Evolutionary conservation across 2,888 invertebrate species (phyloP).

Genomic region (Poecilus cupreus): DNA sequence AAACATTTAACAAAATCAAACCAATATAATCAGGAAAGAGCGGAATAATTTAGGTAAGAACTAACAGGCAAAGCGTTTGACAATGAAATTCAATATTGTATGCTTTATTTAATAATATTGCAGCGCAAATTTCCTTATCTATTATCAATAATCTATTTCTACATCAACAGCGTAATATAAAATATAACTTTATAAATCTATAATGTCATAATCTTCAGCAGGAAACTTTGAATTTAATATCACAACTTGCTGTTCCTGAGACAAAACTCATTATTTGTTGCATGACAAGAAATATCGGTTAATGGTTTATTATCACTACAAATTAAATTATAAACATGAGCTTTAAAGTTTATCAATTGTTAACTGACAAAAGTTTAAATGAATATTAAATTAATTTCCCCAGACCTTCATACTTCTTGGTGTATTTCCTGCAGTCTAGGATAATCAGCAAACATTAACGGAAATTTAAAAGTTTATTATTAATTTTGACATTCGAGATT

Average conservation of each 20-base stretch:
- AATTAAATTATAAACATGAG: slow-evolving; percentile 3
- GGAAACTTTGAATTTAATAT: background rate
- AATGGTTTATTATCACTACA: background rate
- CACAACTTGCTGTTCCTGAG: background rate
- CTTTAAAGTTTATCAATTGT: slow-evolving; percentile 7
- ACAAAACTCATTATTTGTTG: background rate
- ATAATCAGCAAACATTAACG: too few species aligned
- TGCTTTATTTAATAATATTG: too few species aligned
- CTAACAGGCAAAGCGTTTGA: too few species aligned
- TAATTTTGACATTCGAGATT: too few species aligned
- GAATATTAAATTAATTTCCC: slow-evolving; percentile 4
- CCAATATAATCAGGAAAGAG: too few species aligned
- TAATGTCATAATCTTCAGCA: background rate
- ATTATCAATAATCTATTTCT: too few species aligned
- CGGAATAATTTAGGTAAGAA: too few species aligned
- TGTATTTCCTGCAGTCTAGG: too few species aligned
- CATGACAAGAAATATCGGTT: slow-evolving; percentile 21
- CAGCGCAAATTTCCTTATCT: too few species aligned
- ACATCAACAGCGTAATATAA: background rate
- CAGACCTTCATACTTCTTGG: background rate
- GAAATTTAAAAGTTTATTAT: too few species aligned
- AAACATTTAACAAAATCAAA: background rate
- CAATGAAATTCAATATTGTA: too few species aligned
- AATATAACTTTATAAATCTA: background rate
- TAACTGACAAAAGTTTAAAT: slow-evolving; percentile 12